phyloP scores from a whole-genome alignment of 2,797 vertebrate species.

The Fratercula arctica region DNA sequence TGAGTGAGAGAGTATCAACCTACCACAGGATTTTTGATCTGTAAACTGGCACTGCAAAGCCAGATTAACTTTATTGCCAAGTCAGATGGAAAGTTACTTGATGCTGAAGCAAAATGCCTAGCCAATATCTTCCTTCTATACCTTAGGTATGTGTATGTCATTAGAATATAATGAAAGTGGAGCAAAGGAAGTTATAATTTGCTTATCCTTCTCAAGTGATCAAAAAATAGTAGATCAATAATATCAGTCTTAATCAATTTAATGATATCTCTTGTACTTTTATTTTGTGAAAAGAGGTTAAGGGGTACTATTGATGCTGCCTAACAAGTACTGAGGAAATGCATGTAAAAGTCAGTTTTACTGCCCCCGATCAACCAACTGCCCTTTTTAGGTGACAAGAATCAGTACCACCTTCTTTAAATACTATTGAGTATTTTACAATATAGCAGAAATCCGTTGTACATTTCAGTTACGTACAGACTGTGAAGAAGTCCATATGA shows the following conservation, averaged over 20 bases:
- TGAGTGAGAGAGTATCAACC: background rate
- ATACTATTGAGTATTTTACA: constrained; percentile 54
- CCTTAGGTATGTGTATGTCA: background rate
- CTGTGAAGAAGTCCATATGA: constrained; percentile 19
- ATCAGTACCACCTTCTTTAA: constrained; percentile 51
- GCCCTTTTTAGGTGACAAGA: constrained; percentile 22
- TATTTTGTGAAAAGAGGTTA: background rate
- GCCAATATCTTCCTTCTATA: background rate
- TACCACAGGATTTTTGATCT: background rate
- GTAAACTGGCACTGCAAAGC: background rate
- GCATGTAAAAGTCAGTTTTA: constrained; percentile 47
- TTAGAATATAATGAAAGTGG: background rate
- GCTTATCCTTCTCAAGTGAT: background rate
- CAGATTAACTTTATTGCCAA: background rate
- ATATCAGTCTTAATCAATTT: background rate
- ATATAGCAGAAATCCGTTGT: constrained; percentile 17
- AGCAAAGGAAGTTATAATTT: background rate
- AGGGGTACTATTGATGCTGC: background rate
- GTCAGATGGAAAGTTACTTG: background rate
- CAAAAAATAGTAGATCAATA: background rate
- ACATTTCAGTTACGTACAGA: constrained; percentile 42
- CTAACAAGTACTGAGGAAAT: constrained; percentile 51
- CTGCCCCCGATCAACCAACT: constrained; percentile 49
- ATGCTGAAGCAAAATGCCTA: background rate
- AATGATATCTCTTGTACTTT: background rate